Evolutionary conservation across 2,797 vertebrate species (phyloP).

Genomic region (Artibeus jamaicensis): DNA sequence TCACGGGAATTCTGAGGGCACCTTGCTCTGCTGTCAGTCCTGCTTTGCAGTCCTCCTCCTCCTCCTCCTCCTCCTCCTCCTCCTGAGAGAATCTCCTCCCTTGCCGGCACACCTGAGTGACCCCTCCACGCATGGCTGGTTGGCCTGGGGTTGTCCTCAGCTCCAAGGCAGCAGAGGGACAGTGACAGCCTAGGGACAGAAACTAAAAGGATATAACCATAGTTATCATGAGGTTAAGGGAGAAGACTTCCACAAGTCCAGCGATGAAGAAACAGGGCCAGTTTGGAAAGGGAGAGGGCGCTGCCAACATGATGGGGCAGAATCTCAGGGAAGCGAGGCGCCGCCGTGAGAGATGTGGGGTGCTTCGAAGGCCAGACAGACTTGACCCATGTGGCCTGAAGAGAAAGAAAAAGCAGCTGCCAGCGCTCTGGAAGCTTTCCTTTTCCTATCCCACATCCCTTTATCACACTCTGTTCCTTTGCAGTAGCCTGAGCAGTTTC

Average conservation of each 20-base stretch:
- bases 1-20: not conserved
- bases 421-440: not conserved
- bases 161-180: not conserved
- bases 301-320: not conserved
- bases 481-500: not conserved
- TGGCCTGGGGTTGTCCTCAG: not conserved
- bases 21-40: not conserved
- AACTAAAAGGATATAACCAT: not conserved
- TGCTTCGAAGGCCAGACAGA: not conserved
- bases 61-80: not conserved
- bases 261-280: not conserved
- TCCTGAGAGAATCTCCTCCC: not conserved
- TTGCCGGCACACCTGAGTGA: not conserved
- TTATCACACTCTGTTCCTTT: not conserved
- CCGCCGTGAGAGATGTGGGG: not conserved
- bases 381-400: not conserved
- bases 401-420: not conserved
- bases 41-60: not conserved
- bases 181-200: not conserved
- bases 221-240: not conserved
- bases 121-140: not conserved
- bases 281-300: not conserved
- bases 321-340: not conserved
- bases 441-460: not conserved
- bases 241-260: not conserved